Base-by-base conservation (phyloP, 2,888 invertebrate genomes). In the Silvanus unidentatus region DNA sequence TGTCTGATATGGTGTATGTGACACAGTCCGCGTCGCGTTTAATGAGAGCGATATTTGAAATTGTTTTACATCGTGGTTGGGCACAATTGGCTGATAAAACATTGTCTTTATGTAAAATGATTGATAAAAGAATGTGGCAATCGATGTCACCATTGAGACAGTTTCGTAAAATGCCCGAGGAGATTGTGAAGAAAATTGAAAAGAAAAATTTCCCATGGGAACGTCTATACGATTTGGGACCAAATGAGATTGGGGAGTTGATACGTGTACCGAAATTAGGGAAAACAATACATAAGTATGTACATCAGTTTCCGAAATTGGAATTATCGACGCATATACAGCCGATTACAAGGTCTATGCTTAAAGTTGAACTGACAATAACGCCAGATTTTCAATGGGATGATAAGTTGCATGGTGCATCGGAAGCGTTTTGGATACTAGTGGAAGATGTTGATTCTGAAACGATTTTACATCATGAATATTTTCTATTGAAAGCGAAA, bases 351-450 rank as follows among this genome's bases (percentile, higher is more conserved):
- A 72, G 90, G 43, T 86, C 90, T 1, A 98, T 97, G 0, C 74
- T 99, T 13, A 77, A 94, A 43, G 95, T 99, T 0, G 98, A 99
- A 71, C 74, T 99, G 11, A 97, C 97, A 0, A 92, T 99, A 47
- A 95, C 95, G 0, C 98, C 99, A 0, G 98, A 99, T 73, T 99
- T 99, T 72, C 93, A 97, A 64, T 99, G 99, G 99, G 98, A 99
- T 59, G 97, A 97, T 51, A 97, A 96, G 74, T 76, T 84, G 36
- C 85, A 85, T 63, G 87, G 87, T 0, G 82, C 82, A 29, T 87
- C 87, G 0, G 90, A 90, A 69, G 90, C 86, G 0, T 91, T 91
- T 70, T 90, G 90, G 90, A 87, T 91, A 60, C 73, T 91, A 3
- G 88, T 90, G 0, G 89, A 90, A 62, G 90, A 91, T 59, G 90